Percentiles rank a stretch among this genome's conserved stretches.
Evolutionary conservation across 1,140 invertebrate genomes (phyloP).

Genomic region (Venturia canescens): DNA sequence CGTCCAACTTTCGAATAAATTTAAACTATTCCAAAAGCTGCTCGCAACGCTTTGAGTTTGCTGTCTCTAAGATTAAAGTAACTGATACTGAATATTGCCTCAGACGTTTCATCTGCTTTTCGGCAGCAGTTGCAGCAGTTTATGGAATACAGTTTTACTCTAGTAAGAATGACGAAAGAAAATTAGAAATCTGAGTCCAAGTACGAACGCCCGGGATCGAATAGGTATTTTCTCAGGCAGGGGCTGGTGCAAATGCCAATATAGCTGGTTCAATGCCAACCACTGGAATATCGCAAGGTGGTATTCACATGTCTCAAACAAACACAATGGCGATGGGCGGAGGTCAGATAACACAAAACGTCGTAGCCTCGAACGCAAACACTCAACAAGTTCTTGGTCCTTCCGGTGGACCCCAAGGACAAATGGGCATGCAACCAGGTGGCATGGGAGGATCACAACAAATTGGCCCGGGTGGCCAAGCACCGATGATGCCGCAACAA

Average conservation of each 20-base stretch:
- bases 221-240: slow-evolving; percentile 57
- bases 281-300: slow-evolving; percentile 75
- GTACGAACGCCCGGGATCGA: slow-evolving; percentile 28
- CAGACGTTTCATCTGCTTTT: too few species aligned
- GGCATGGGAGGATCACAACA: slow-evolving; percentile 68
- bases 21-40: too few species aligned
- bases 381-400: slow-evolving; percentile 67
- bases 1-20: too few species aligned
- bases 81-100: too few species aligned
- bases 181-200: slow-evolving; percentile 19
- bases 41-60: too few species aligned
- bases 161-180: slow-evolving; percentile 2
- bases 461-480: slow-evolving; percentile 51
- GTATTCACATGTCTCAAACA: slow-evolving; percentile 80
- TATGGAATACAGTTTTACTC: not conserved
- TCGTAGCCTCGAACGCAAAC: slow-evolving; percentile 71
- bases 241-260: slow-evolving; percentile 63
- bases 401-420: slow-evolving; percentile 72
- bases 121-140: too few species aligned
- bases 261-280: slow-evolving; percentile 75
- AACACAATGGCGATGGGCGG: slow-evolving; percentile 81
- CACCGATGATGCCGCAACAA: slow-evolving; percentile 73
- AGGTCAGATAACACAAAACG: slow-evolving; percentile 80
- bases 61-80: too few species aligned
- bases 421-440: slow-evolving; percentile 73